Evolutionary conservation across 2,888 invertebrate genomes (phyloP), one percentile per base, ranked within the genome.

Genomic region (Alloplasta piceator): DNA sequence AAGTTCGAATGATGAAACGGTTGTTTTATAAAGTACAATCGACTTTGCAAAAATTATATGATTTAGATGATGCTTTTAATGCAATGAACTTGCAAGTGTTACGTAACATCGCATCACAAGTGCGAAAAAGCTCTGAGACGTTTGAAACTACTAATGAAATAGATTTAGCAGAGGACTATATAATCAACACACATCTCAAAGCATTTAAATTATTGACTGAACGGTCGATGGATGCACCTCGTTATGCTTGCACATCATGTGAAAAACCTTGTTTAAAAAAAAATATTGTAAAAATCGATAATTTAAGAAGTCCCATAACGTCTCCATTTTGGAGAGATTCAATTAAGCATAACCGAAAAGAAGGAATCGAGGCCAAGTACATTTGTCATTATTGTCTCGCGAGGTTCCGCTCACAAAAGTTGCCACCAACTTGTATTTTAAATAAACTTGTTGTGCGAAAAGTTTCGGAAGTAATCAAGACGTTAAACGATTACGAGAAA

Each of bases 401-500:
- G 1, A 26, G 3, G 3, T 26, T 26, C 3, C 26, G 26, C 26
- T 26, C 26, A 3, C 1, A 3, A 2, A 26, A 26, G 3, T 10
- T 88, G 43, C 88, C 88, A 48, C 77, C 86, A 1, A 85, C 76
- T n/a, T 87, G 85, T 77, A 56, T 88, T 36, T 74, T 87, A 56
- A 88, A 89, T 80, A 81, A 85, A 26, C 58, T 89, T 5, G n/a
- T n/a, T n/a, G 58, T 50, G n/a, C 14, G 76, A 75, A 3, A 26
- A 26, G 39, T 80, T 55, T 85, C 88, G 36, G 14, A 61, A 39
- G 84, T 83, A 79, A 81, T 88, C 38, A 41, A 38, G 10, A n/a
- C n/a, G 5, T 48, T 48, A 10, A 85, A 87, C 66, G 80, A 85
- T 38, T 85, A 82, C 77, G 84, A 89, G 80, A 86, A 83, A 79